Evolutionary conservation across 2,113 vertebrate species (phyloP).

Genomic region (Triplophysa tibetana): DNA sequence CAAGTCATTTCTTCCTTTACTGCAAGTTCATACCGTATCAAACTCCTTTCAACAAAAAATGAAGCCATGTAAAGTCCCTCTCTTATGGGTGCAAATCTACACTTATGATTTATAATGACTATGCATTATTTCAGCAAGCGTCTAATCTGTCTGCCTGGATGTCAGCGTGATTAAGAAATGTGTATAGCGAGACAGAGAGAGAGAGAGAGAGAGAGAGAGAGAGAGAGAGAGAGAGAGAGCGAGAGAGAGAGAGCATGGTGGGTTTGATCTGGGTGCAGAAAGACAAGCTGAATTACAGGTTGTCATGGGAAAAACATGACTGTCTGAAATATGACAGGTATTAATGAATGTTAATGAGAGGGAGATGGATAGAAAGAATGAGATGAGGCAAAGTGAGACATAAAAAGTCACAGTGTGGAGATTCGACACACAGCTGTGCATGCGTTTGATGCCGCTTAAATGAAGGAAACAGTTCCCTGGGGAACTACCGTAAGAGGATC

Average conservation of each 20-base stretch:
- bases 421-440: not conserved
- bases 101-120: conserved; percentile 52
- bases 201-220: not conserved
- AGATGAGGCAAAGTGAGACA: not conserved
- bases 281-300: conserved; percentile 55
- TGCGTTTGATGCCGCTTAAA: conserved; percentile 3
- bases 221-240: conserved; percentile 5
- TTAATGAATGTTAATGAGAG: conserved; percentile 43
- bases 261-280: not conserved
- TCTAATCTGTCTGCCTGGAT: conserved; percentile 16
- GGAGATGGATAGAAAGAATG: not conserved
- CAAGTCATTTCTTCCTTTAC: no score
- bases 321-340: conserved; percentile 49
- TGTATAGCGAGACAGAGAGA: not conserved
- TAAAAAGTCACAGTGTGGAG: not conserved
- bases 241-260: not conserved
- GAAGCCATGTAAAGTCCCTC: no score
- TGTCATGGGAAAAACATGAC: conserved; percentile 41
- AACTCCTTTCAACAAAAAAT: no score
- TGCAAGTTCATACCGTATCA: no score
- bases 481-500: conserved; percentile 37
- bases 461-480: conserved; percentile 30
- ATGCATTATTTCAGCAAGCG: conserved; percentile 50
- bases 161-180: not conserved
- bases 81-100: no score